Percentiles rank a stretch among this genome's conserved stretches.
phyloP scores from a whole-genome alignment of 2,113 vertebrate genomes.

The Pogona vitticeps region DNA sequence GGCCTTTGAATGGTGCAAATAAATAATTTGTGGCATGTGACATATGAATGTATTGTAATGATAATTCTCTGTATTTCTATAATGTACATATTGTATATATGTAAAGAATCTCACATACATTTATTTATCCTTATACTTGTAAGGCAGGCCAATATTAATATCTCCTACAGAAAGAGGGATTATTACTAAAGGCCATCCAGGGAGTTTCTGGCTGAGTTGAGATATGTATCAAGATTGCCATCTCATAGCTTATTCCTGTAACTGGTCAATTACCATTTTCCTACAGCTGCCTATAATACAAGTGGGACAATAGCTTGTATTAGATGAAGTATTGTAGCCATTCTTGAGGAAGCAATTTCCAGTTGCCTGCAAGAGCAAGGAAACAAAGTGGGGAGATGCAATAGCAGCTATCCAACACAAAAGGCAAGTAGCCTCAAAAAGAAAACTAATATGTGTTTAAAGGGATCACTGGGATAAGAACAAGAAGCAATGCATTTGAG shows the following conservation, averaged over 20 bases:
- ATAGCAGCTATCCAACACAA: neutral
- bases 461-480: neutral
- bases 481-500: neutral
- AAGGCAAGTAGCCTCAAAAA: neutral
- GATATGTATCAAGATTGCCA: neutral
- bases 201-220: neutral
- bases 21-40: neutral
- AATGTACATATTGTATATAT: neutral
- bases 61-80: neutral
- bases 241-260: neutral
- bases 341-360: neutral
- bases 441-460: neutral
- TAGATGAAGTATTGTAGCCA: neutral
- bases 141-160: conserved; percentile 18
- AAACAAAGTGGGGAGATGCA: neutral
- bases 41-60: neutral
- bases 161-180: neutral
- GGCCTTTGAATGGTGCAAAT: neutral
- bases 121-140: conserved; percentile 23
- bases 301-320: neutral
- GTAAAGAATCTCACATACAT: neutral
- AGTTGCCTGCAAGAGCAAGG: neutral
- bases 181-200: neutral
- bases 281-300: neutral
- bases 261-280: neutral